Conservation (phyloP, 2,797 vertebrate genomes). For the Petrocephalus sullivani region DNA sequence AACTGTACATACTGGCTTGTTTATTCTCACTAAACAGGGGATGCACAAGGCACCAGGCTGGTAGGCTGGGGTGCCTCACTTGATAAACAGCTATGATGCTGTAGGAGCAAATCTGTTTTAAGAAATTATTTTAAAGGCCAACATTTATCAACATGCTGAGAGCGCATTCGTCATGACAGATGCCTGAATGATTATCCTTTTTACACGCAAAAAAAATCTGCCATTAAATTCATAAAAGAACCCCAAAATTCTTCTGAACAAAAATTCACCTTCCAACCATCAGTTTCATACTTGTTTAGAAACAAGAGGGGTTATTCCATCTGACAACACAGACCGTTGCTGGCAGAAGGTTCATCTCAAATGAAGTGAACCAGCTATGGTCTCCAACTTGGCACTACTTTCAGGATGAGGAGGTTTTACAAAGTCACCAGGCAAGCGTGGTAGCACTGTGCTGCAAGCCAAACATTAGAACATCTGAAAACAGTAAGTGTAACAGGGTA, state of each 20-base stretch:
- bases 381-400: background rate
- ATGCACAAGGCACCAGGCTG: background rate
- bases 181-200: background rate
- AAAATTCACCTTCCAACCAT: background rate
- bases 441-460: background rate
- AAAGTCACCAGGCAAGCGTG: background rate
- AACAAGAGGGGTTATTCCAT: background rate
- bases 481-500: background rate
- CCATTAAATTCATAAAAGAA: background rate
- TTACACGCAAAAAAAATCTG: background rate
- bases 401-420: background rate
- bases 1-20: background rate
- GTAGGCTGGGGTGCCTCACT: background rate
- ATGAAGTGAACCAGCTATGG: background rate
- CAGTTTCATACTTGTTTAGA: background rate
- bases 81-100: background rate
- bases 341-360: background rate
- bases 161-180: background rate
- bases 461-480: slow-evolving; percentile 9
- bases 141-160: background rate
- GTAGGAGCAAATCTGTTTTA: background rate
- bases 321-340: background rate
- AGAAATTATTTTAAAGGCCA: background rate
- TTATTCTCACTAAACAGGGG: background rate
- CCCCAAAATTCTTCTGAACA: background rate